Conservation (phyloP, 2,888 invertebrate species). For the Tetheella fluctuosa region DNA sequence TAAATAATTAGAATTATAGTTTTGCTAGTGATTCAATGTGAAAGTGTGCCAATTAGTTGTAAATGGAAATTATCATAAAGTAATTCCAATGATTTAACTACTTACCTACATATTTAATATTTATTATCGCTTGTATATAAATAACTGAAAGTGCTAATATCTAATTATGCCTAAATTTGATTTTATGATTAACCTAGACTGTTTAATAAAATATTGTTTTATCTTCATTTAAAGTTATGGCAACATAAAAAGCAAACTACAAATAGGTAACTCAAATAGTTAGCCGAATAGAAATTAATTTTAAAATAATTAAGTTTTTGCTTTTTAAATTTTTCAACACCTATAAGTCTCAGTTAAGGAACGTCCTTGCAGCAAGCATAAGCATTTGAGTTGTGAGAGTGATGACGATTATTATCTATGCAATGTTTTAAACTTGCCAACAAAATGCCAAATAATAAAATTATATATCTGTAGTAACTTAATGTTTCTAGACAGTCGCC, state of each 20-base stretch:
- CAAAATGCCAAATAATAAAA: too few relatives aligned
- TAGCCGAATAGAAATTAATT: too few relatives aligned
- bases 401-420: too few relatives aligned
- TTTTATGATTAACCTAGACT: neutral
- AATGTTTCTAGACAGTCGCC: too few relatives aligned
- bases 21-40: constrained; percentile 82
- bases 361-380: too few relatives aligned
- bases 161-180: constrained; percentile 22
- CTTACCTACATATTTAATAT: constrained; percentile 69
- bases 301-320: too few relatives aligned
- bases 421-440: too few relatives aligned
- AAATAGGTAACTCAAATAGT: too few relatives aligned
- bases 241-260: neutral
- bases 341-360: too few relatives aligned
- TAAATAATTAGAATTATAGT: constrained; percentile 68
- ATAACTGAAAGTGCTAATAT: constrained; percentile 45
- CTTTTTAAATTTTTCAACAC: too few relatives aligned
- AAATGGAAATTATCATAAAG: constrained; percentile 48
- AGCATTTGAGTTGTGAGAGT: too few relatives aligned
- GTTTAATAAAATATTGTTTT: constrained; percentile 1
- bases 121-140: constrained; percentile 72
- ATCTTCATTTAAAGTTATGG: neutral
- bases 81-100: constrained; percentile 49
- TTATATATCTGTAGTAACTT: too few relatives aligned
- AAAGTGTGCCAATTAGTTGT: constrained; percentile 83